These are phyloP conservation scores for Epinephelus coioides DNA, from an alignment of 2,797 vertebrate species.

Conservation along the genomic window DNA sequence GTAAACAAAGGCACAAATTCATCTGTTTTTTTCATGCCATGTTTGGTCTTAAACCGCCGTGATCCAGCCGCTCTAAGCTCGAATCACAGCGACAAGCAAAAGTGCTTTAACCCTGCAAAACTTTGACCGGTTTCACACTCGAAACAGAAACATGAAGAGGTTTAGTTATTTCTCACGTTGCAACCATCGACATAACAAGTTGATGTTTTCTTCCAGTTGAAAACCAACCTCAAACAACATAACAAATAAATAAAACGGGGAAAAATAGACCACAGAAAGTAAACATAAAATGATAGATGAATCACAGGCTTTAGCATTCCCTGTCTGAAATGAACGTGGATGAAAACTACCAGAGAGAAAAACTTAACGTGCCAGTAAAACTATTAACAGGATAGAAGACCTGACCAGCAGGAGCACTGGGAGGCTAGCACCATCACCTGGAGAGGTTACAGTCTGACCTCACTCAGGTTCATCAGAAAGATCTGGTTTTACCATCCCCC, in stretches of 20 bases:
- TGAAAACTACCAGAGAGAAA: constrained; percentile 15
- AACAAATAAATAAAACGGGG: not conserved
- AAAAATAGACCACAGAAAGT: not conserved
- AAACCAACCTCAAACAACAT: not conserved
- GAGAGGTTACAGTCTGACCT: constrained; percentile 43
- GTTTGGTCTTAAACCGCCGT: constrained; percentile 63
- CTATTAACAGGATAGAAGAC: constrained; percentile 54
- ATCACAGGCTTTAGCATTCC: not conserved
- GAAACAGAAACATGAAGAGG: constrained; percentile 38
- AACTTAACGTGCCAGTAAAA: constrained; percentile 9
- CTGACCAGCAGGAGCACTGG: constrained; percentile 63
- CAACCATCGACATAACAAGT: not conserved
- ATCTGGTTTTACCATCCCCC: constrained; percentile 21
- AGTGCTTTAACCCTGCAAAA: constrained; percentile 56
- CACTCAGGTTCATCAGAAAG: constrained; percentile 32
- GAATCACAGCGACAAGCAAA: constrained; percentile 39
- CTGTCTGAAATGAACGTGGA: not conserved
- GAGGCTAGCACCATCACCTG: constrained; percentile 71
- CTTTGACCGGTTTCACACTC: constrained; percentile 42
- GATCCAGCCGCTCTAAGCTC: constrained; percentile 24
- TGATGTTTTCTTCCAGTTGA: not conserved
- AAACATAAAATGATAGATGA: not conserved
- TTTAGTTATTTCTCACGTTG: constrained; percentile 30
- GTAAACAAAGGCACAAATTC: constrained; percentile 80
- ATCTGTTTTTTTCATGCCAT: constrained; percentile 42